Base-by-base conservation (phyloP, 2,888 invertebrate genomes). In the Cryptops parisi region DNA sequence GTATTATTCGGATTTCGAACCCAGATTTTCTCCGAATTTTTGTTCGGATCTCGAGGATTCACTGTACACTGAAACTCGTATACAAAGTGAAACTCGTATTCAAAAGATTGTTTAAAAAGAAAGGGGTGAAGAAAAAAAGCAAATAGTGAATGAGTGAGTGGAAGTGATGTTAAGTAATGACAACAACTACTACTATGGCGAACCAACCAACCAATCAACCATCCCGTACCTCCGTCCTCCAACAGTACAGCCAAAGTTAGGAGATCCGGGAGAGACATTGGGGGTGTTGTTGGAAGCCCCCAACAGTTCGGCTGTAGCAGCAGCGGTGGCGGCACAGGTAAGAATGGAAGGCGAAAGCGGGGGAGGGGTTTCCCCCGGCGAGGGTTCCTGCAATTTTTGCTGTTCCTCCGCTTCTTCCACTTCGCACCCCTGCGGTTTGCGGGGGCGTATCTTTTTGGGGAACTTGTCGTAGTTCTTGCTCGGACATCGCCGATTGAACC, bases 391-490 rank as follows among this genome's bases (percentile, higher is more conserved):
- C 33, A 33, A 33, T 33, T 33, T 6, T 33, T 33, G 33, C 6
- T 33, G 33, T 15, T 48, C 57, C 41, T 57, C 57, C 17, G 47
- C 27, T 39, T 58, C 58, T 21, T 52, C 53, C 24, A 47, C 17
- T 25, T 53, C 53, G 47, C 47, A 47, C 9, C 43, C 44, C 17
- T 52, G 52, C 44, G 54, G 57, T 46, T 57, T 57, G 24, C 55
- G 54, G 0, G 62, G 63, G 9, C 62, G 59, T 21, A 62, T 56
- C 53, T 57, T 57, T 17, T 62, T 51, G 6, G 63, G 62, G 44
- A 58, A 60, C 50, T 63, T 62, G 55, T 62, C 62, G 55, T 63
- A 63, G 54, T 63, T 62, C 39, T 62, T 57, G 24, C 57, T 57
- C 4, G 62, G 63, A 53, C 61, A 59, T 50, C 60, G 58, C 57